Conservation (phyloP, 2,888 invertebrate species). For the Stenurella melanura region DNA sequence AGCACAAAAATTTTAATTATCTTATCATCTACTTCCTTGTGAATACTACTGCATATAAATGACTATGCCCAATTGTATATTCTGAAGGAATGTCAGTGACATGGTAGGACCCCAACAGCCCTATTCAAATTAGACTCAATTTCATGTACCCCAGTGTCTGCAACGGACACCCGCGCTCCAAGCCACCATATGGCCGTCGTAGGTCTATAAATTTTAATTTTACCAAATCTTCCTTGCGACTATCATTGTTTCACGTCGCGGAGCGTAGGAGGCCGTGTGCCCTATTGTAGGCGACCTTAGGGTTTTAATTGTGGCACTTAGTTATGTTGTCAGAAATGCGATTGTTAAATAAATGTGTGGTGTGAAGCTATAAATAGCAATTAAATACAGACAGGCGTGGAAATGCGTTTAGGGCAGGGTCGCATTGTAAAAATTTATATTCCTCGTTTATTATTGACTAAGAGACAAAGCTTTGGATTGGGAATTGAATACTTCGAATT, state of each 20-base stretch:
- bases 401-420: constrained; percentile 60
- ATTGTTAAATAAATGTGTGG: constrained; percentile 63
- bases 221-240: constrained; percentile 46
- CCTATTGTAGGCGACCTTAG: constrained; percentile 60
- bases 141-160: constrained; percentile 52
- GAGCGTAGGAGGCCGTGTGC: constrained; percentile 32
- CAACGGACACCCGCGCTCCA: constrained; percentile 61
- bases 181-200: constrained; percentile 62
- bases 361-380: constrained; percentile 69
- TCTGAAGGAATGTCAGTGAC: constrained; percentile 58
- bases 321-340: constrained; percentile 65
- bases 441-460: constrained; percentile 48
- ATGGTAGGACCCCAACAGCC: constrained; percentile 50
- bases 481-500: constrained; percentile 32
- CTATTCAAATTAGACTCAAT: constrained; percentile 59
- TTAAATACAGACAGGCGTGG: constrained; percentile 64
- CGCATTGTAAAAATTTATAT: constrained; percentile 53
- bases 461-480: constrained; percentile 42
- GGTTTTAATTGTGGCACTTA: constrained; percentile 67
- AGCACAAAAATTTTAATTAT: constrained; percentile 17
- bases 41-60: constrained; percentile 37
- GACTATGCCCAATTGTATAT: constrained; percentile 40
- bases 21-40: constrained; percentile 27
- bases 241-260: constrained; percentile 42
- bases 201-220: constrained; percentile 66